Conservation (phyloP, 1,140 invertebrate species). For the Calliopsis andreniformis region DNA sequence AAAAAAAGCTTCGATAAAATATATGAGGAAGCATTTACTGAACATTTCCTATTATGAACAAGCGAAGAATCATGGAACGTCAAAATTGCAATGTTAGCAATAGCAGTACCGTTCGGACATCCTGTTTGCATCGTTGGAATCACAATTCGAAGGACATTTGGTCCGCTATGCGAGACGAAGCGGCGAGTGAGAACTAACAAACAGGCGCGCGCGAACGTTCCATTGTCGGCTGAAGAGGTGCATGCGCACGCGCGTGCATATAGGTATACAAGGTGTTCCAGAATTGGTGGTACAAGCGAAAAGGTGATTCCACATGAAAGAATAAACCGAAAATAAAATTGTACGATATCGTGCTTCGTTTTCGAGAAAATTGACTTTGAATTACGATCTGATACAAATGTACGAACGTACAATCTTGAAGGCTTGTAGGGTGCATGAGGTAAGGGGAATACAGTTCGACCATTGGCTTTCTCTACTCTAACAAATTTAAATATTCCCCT, state of each 20-base stretch:
- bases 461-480: too few species aligned
- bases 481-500: too few species aligned
- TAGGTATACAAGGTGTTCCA: neutral
- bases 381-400: too few species aligned
- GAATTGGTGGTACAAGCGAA: too few species aligned
- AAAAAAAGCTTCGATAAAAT: neutral
- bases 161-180: conserved; percentile 20
- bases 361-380: too few species aligned
- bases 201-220: conserved; percentile 7
- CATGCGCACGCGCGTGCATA: neutral
- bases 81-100: conserved; percentile 43
- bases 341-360: too few species aligned
- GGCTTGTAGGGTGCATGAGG: too few species aligned
- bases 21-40: neutral
- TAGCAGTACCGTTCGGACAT: conserved; percentile 50
- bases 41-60: neutral
- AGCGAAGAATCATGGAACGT: neutral
- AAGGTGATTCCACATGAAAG: too few species aligned
- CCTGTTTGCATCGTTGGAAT: conserved; percentile 50
- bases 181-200: neutral
- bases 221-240: conserved; percentile 7
- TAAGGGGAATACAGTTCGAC: too few species aligned
- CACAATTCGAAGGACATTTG: conserved; percentile 44
- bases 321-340: too few species aligned
- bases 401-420: too few species aligned